These are phyloP conservation scores for Xenopus tropicalis DNA, from an alignment of 2,113 vertebrate species.

Conservation along the genomic window UCB_Xtro_10.0 CM004443.2:187846001-187846500, in stretches of 20 bases:
- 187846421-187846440: too few relatives aligned
- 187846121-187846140: conserved; percentile 29
- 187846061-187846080: background rate
- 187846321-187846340: conserved; percentile 22
- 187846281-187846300: conserved; percentile 42
- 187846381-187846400: too few relatives aligned
- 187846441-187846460: too few relatives aligned
- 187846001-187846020: too few relatives aligned
- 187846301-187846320: conserved; percentile 18
- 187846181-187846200: conserved; percentile 37
- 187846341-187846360: conserved; percentile 1
- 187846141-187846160: conserved; percentile 31
- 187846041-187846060: background rate
- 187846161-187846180: conserved; percentile 35
- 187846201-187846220: conserved; percentile 39
- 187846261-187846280: conserved; percentile 33
- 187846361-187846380: too few relatives aligned
- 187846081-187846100: conserved; percentile 12
- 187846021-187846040: background rate
- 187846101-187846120: conserved; percentile 4
- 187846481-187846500: too few relatives aligned
- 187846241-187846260: conserved; percentile 36
- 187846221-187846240: conserved; percentile 44
- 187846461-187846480: too few relatives aligned
- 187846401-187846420: too few relatives aligned